A percentile compares a stretch with the other conserved stretches of the same genome.
Conservation (phyloP, 1,140 invertebrate species). For the Schlechtendalia chinensis region DNA sequence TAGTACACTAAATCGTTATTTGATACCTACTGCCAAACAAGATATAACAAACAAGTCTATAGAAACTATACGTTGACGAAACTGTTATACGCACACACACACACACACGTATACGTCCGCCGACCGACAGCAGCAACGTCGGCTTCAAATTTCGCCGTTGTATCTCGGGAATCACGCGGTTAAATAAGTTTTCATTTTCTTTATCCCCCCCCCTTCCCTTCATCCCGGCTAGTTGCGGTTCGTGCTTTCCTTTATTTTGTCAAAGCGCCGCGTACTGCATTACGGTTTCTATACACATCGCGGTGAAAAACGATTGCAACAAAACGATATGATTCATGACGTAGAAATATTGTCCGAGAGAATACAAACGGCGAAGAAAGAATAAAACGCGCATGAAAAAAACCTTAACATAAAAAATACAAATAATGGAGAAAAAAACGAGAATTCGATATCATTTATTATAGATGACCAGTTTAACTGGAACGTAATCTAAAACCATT, state of each 20-base stretch:
- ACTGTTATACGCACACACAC: not conserved
- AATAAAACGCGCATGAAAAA: not conserved
- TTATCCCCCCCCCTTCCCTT: not conserved
- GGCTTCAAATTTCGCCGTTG: not conserved
- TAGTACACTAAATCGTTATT: slow-evolving; percentile 2
- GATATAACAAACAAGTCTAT: not conserved
- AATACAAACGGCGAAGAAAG: not conserved
- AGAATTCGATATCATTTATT: not conserved
- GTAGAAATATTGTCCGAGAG: not conserved
- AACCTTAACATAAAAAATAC: not conserved
- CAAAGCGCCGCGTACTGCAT: not conserved
- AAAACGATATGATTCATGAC: slow-evolving; percentile 35
- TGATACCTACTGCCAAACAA: not conserved
- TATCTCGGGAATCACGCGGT: slow-evolving; percentile 10
- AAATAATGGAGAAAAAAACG: not conserved
- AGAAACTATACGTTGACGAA: not conserved
- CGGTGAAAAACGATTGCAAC: slow-evolving; percentile 41
- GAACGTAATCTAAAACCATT: too few relatives aligned
- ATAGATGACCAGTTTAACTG: not conserved
- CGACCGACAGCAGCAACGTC: not conserved
- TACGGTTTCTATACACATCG: too few relatives aligned
- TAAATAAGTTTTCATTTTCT: slow-evolving; percentile 37
- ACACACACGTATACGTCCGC: not conserved
- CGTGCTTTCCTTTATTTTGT: slow-evolving; percentile 25
- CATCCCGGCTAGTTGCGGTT: not conserved